These are phyloP conservation scores for Amblyjoppa fuscipennis DNA, from an alignment of 2,888 invertebrate species.

Conservation along the genomic window DNA sequence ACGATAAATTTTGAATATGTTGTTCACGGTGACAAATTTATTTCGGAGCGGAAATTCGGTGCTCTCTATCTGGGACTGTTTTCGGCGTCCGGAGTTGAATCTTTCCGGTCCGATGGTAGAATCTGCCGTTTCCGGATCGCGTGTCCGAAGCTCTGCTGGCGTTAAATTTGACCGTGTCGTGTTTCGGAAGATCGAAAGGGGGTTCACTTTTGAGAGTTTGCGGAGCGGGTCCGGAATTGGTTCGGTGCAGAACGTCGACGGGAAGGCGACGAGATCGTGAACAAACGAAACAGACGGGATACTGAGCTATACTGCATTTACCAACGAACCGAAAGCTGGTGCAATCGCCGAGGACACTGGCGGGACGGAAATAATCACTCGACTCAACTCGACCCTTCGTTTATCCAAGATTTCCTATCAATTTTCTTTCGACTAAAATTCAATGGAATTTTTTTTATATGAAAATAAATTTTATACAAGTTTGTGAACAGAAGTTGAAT, in stretches of 20 bases:
- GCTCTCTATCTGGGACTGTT: background rate
- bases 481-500: too few relatives aligned
- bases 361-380: background rate
- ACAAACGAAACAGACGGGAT: slow-evolving; percentile 36
- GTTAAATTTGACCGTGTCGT: background rate
- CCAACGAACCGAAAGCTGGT: background rate
- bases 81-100: background rate
- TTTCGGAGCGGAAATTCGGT: background rate
- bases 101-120: background rate
- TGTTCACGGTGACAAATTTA: background rate
- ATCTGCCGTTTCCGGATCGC: background rate
- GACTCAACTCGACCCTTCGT: too few relatives aligned
- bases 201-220: slow-evolving; percentile 18
- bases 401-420: too few relatives aligned
- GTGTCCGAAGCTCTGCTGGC: background rate
- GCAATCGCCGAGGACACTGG: slow-evolving; percentile 48
- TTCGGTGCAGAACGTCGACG: slow-evolving; percentile 22
- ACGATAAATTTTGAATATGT: too few relatives aligned
- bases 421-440: too few relatives aligned
- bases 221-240: slow-evolving; percentile 17
- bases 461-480: too few relatives aligned
- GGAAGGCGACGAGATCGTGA: slow-evolving; percentile 35
- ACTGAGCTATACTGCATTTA: background rate
- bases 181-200: background rate
- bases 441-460: too few relatives aligned